Evolutionary conservation across 2,888 invertebrate species (phyloP), one percentile per base, ranked within the genome.

Genomic region (Campaea margaritaria): DNA sequence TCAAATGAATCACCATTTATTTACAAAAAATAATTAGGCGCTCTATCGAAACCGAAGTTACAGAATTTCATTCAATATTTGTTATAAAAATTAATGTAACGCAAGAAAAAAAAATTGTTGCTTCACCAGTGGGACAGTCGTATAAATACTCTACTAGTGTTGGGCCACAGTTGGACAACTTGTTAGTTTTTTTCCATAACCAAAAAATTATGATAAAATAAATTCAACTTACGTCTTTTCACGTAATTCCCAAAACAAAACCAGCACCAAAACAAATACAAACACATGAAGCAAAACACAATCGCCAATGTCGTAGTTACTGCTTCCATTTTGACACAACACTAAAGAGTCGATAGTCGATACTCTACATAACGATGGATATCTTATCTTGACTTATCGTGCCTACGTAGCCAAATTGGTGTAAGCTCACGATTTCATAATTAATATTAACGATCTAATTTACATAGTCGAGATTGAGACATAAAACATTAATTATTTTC

Each of bases 181-280:
- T 21, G 3, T 21, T 5, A 2, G 5, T 2, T 21, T 21, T 21
- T 5, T 2, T 21, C 21, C 2, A 21, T 21, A 21, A 31, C 31
- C 2, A 7, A 10, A 9, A 1, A 36, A n/a, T 36, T 2, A 10
- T 34, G 10, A 1, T 2, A 34, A 34, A 8, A 34, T 8, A 5
- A 27, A 27, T 27, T 7, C 7, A 31, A 31, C 91, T 91, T 76
- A 91, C 91, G 66, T 64, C 69, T 79, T 13, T 73, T 73, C 0
- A 82, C 68, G 51, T 79, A 87, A 34, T 71, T 75, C 0, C 89
- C 88, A 42, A 91, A 89, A 69, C 91, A 91, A 58, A 90, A 91
- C 90, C 92, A 91, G 71, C 87, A 60, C 89, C 91, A 91, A 67
- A 91, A 69, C 15, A 69, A 42, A 14, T 45, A 36, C 81, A 50